Evolutionary conservation across 2,888 invertebrate genomes (phyloP).

Genomic region (Lucinisca nassula): DNA sequence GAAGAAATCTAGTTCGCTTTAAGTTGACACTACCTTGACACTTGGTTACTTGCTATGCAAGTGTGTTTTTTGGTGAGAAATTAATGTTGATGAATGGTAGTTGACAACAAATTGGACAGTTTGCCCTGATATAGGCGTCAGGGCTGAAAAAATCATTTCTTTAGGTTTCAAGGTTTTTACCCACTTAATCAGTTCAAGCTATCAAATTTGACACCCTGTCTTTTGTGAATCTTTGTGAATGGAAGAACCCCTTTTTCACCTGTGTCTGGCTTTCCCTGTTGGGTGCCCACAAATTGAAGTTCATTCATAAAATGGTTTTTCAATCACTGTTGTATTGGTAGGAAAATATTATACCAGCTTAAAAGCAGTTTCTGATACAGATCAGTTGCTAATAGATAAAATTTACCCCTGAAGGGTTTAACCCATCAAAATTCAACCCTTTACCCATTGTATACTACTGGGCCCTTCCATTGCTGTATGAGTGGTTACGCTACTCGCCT

Average conservation of each 20-base stretch:
- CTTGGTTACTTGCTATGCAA: neutral
- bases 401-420: too few species aligned
- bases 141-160: neutral
- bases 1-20: too few species aligned
- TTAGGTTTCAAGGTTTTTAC: neutral
- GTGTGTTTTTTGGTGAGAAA: slow-evolving; percentile 2
- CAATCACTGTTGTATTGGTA: slow-evolving; percentile 8
- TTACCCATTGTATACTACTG: too few species aligned
- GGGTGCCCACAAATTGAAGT: slow-evolving; percentile 1
- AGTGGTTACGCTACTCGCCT: too few species aligned
- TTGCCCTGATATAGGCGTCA: slow-evolving; percentile 1
- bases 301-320: slow-evolving; percentile 16
- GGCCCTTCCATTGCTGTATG: too few species aligned
- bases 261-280: neutral
- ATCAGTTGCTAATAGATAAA: too few species aligned
- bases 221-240: too few species aligned
- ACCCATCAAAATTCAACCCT: too few species aligned
- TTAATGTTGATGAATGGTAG: neutral
- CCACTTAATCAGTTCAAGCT: neutral
- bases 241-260: neutral
- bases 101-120: neutral
- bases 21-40: neutral
- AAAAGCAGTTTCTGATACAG: too few species aligned
- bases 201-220: neutral
- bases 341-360: too few species aligned